Percentiles rank a stretch among this genome's conserved stretches.
Conservation (phyloP, 2,113 vertebrate genomes). For the Agapornis roseicollis region DNA sequence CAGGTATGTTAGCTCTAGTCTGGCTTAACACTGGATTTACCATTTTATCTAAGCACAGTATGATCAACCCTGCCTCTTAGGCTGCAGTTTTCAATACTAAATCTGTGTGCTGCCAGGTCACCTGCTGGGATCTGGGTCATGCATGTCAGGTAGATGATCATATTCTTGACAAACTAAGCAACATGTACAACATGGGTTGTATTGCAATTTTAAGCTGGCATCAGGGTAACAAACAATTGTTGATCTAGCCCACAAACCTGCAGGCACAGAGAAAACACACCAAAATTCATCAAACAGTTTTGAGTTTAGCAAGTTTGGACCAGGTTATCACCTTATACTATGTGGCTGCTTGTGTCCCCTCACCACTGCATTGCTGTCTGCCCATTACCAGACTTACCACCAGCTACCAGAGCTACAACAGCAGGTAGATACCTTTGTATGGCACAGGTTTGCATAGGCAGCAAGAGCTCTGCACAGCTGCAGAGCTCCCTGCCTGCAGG, state of each 20-base stretch:
- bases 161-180: neutral
- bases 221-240: neutral
- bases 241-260: neutral
- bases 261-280: neutral
- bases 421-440: rapidly evolving
- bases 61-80: neutral
- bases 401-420: neutral
- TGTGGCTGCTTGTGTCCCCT: neutral
- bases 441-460: neutral
- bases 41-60: neutral
- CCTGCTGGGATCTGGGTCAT: neutral
- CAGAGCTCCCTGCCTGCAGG: neutral
- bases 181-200: neutral
- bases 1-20: neutral
- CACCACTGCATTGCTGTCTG: neutral
- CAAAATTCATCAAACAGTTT: neutral
- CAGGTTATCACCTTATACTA: neutral
- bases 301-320: neutral
- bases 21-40: neutral
- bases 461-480: neutral
- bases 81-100: neutral
- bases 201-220: neutral
- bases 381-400: neutral
- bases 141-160: neutral
- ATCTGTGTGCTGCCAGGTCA: neutral